Evolutionary conservation across 2,113 vertebrate genomes (phyloP).

Genomic region (Triplophysa rosa): DNA sequence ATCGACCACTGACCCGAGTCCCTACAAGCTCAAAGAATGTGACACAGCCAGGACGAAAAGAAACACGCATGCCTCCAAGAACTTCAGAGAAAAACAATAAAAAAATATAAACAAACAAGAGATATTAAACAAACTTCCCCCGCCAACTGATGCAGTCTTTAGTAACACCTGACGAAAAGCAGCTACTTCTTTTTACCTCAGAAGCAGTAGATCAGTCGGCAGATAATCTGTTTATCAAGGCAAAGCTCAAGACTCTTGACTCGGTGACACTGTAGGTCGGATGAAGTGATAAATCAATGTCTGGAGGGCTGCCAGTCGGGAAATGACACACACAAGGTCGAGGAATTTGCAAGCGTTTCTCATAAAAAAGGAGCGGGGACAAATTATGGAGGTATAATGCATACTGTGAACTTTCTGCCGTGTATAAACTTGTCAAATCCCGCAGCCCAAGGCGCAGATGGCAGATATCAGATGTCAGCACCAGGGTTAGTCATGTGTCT

Average conservation of each 20-base stretch:
- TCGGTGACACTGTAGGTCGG: conserved; percentile 12
- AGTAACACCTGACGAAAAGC: background rate
- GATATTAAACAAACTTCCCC: background rate
- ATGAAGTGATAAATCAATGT: conserved; percentile 28
- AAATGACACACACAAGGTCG: conserved; percentile 2
- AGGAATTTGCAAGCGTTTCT: background rate
- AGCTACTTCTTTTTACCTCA: background rate
- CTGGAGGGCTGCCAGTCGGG: conserved; percentile 17
- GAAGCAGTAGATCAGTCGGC: background rate
- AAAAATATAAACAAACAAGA: conserved; percentile 33
- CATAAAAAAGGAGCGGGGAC: background rate
- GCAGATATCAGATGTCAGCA: conserved; percentile 27
- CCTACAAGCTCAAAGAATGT: background rate
- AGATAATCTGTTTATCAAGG: conserved; percentile 19
- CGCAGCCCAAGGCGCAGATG: conserved; percentile 20
- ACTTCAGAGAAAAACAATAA: conserved; percentile 1
- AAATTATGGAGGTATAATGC: background rate
- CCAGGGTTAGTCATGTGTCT: conserved; percentile 25
- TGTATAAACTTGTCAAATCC: conserved; percentile 29
- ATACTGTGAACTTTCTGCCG: background rate
- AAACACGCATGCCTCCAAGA: background rate
- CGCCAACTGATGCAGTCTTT: background rate
- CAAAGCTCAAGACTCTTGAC: conserved; percentile 7
- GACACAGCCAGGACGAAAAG: background rate
- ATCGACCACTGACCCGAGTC: background rate